Evolutionary conservation across 2,113 vertebrate genomes (phyloP).

Genomic region (Oreochromis spilurus): DNA sequence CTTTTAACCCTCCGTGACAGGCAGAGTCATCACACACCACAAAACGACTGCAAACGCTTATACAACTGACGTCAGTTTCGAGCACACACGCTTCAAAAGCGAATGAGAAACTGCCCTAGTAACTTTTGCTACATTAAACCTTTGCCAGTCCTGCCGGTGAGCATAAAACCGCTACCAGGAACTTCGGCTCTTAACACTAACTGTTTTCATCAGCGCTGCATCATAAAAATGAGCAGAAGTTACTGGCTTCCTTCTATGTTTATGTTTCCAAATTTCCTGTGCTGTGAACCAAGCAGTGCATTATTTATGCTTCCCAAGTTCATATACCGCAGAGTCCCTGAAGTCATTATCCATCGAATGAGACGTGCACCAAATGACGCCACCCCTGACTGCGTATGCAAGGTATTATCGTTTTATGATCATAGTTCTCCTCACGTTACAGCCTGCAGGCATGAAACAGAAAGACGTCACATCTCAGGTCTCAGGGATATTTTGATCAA

Average conservation of each 20-base stretch:
- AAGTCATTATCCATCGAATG: slow-evolving; percentile 46
- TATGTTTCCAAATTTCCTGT: slow-evolving; percentile 36
- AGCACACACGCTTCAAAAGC: neutral
- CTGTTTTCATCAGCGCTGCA: slow-evolving; percentile 17
- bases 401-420: slow-evolving; percentile 14
- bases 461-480: neutral
- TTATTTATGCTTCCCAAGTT: slow-evolving; percentile 47
- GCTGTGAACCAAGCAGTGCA: neutral
- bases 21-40: neutral
- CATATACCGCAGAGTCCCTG: slow-evolving; percentile 28
- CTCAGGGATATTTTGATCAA: neutral
- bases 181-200: neutral
- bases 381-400: neutral
- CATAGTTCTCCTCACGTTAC: neutral
- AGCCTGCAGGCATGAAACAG: neutral
- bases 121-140: neutral
- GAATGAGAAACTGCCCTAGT: neutral
- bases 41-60: neutral
- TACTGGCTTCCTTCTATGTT: slow-evolving; percentile 22
- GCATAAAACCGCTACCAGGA: neutral
- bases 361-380: slow-evolving; percentile 8
- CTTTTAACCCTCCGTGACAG: neutral
- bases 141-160: neutral
- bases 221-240: neutral
- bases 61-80: neutral